A percentile compares a stretch with the other conserved stretches of the same genome.
These are phyloP conservation scores for Pristionchus mayeri DNA, from an alignment of 2,888 invertebrate genomes.

Conservation along the genomic window DNA sequence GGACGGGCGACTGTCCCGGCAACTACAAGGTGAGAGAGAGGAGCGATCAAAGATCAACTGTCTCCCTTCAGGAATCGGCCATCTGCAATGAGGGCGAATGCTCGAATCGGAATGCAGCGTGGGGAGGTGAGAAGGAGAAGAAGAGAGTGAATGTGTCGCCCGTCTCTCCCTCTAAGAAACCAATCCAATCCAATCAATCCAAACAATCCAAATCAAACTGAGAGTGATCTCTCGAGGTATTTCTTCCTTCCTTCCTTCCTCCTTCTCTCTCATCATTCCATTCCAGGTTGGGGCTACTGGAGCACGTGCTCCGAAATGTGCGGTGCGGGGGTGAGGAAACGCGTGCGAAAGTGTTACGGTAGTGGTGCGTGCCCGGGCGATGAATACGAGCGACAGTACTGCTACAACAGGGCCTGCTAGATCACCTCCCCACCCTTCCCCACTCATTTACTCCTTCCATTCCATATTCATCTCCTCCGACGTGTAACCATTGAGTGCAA, in stretches of 20 bases:
- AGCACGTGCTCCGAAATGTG: constrained; percentile 71
- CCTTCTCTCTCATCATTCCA: neutral
- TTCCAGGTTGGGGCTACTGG: constrained; percentile 76
- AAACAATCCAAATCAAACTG: constrained; percentile 24
- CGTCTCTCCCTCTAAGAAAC: constrained; percentile 14
- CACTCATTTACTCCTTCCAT: neutral
- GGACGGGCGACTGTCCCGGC: constrained; percentile 71
- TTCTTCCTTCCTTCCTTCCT: neutral
- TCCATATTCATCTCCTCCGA: neutral
- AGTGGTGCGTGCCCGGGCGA: constrained; percentile 70
- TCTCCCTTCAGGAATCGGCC: constrained; percentile 60
- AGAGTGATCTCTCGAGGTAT: neutral
- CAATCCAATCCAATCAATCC: constrained; percentile 33
- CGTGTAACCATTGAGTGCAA: constrained; percentile 45
- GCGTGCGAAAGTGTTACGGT: constrained; percentile 76
- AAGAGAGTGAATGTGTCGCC: neutral
- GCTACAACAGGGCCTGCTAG: constrained; percentile 62
- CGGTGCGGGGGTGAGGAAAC: constrained; percentile 71
- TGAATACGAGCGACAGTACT: constrained; percentile 71
- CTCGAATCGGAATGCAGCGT: constrained; percentile 69
- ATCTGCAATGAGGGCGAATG: constrained; percentile 73
- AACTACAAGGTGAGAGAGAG: constrained; percentile 56
- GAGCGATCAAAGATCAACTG: neutral
- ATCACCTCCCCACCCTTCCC: neutral
- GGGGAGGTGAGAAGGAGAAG: constrained; percentile 72